Percentiles rank a stretch among this genome's conserved stretches.
Evolutionary conservation across 2,113 vertebrate genomes (phyloP).

Genomic region (Planiliza haematocheilus): DNA sequence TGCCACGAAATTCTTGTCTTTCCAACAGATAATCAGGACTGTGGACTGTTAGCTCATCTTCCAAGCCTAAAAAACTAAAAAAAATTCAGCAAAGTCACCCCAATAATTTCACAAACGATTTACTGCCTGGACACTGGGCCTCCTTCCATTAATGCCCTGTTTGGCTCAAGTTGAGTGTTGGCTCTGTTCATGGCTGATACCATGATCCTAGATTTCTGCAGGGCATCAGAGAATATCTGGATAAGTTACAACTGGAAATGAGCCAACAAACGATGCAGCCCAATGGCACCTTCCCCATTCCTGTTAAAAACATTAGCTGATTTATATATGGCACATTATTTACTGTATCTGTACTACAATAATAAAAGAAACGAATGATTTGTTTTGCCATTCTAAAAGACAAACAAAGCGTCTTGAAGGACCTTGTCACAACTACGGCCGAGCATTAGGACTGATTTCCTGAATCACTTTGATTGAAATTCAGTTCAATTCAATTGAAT

Average conservation of each 20-base stretch:
- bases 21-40: constrained; percentile 7
- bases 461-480: no score
- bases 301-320: neutral
- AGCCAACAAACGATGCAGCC: constrained; percentile 17
- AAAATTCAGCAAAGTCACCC: constrained; percentile 14
- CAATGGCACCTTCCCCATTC: constrained; percentile 17
- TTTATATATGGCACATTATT: neutral
- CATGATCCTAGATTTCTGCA: constrained; percentile 21
- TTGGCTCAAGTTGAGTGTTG: constrained; percentile 29
- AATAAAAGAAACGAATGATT: neutral
- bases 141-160: constrained; percentile 17
- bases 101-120: constrained; percentile 35
- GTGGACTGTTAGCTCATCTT: neutral
- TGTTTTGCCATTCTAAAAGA: neutral
- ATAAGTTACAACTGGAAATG: constrained; percentile 31
- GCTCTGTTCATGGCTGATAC: constrained; percentile 28
- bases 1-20: neutral
- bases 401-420: no score
- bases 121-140: constrained; percentile 26
- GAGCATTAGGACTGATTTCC: no score
- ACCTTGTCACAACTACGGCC: no score
- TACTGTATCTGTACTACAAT: neutral
- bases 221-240: constrained; percentile 33
- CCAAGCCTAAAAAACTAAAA: neutral
- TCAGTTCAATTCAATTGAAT: no score